Conservation (phyloP, 2,888 invertebrate species). For the Apamea crenata region DNA sequence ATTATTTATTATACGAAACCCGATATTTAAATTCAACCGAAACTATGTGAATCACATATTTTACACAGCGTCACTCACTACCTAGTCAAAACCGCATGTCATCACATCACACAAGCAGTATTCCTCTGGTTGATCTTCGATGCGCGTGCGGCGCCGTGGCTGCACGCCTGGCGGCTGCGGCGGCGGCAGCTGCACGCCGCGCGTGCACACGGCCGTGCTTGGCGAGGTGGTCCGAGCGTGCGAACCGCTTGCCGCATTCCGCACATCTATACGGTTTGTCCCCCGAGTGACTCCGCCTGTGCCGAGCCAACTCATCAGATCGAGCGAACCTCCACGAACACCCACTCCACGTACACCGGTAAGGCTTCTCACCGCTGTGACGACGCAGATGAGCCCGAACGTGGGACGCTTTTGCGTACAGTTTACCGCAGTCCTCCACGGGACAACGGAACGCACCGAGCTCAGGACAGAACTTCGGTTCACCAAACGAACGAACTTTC, state of each 20-base stretch:
- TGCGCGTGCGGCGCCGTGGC: conserved; percentile 64
- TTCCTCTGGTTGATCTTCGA: conserved; percentile 71
- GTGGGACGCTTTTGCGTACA: conserved; percentile 97
- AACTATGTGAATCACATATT: conserved; percentile 2
- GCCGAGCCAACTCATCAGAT: conserved; percentile 98
- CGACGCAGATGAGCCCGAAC: conserved; percentile 96
- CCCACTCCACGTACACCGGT: conserved; percentile 93
- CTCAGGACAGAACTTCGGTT: conserved; percentile 85
- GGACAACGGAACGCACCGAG: conserved; percentile 92
- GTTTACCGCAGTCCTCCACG: conserved; percentile 93
- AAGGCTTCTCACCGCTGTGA: conserved; percentile 95
- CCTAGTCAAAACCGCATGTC: not conserved
- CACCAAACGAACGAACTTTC: conserved; percentile 82
- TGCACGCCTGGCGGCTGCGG: conserved; percentile 73
- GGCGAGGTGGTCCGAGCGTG: conserved; percentile 97
- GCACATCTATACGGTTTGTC: conserved; percentile 97
- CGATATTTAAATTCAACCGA: conserved; percentile 3
- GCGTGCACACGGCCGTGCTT: conserved; percentile 97
- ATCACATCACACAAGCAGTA: conserved; percentile 77
- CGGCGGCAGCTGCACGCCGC: conserved; percentile 88
- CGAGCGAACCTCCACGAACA: conserved; percentile 98
- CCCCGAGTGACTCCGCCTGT: conserved; percentile 98
- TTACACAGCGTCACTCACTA: conserved; percentile 23
- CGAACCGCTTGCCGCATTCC: conserved; percentile 97
- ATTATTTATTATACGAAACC: not conserved